Evolutionary conservation across 2,888 invertebrate genomes (phyloP), one percentile per base, ranked within the genome.

Genomic region (Flexamia atlantica): DNA sequence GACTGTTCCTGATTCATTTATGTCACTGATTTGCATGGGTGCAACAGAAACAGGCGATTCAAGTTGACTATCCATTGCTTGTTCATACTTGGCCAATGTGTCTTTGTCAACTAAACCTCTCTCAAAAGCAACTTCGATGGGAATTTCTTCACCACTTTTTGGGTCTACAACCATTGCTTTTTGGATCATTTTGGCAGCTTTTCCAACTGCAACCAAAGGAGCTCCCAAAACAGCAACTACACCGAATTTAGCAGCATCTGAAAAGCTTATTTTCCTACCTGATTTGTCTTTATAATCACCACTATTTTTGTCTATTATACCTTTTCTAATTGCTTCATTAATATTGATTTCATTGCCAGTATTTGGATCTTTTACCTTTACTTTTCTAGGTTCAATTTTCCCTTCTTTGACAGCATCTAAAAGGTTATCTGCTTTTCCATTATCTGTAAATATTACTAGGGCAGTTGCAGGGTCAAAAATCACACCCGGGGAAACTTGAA

Each of bases 401-500:
- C 97, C 96, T 82, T 94, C 93, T 85, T 94, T 93, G 0, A 98
- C 93, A 17, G 98, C 97, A 87, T 94, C 92, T 79, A 96, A 89
- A 83, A 97, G 92, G 88, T 95, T 94, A 87, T 94, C 93, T 0
- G 95, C 94, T 88, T 93, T 92, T 42, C 95, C 95, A 14, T 92
- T 93, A 83, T 94, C 93, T 0, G 95, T 94, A 81, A 95, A 94
- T 88, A 95, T 94, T 14, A 97, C 93, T 84, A 95, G 90, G 1
- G 95, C 94, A 14, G 95, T 94, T 0, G 94, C 92, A 0, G 97
- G 96, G 90, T 97, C 96, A 89, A 95, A 96, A 86, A 96, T 95
- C 4, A 95, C 91, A 9, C 95, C 95, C 0, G 94, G 93, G 36
- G 92, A 91, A 79, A 96, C 92, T 90, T 95, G 94, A 12, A 96